Evolutionary conservation across 2,113 vertebrate genomes (phyloP).

Genomic region (Laterallus jamaicensis): DNA sequence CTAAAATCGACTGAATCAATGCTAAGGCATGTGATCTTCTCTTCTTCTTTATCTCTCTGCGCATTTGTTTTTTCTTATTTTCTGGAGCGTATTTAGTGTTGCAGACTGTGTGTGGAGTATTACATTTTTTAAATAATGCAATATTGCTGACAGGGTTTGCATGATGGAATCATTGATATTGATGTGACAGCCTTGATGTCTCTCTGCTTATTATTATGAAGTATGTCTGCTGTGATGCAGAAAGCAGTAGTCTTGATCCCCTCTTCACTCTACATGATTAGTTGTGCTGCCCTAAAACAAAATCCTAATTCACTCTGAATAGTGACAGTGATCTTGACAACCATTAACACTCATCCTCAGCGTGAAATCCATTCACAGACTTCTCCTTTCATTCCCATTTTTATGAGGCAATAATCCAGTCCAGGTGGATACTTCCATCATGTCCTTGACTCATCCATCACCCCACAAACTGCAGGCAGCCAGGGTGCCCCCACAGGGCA

Average conservation of each 20-base stretch:
- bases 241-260: background rate
- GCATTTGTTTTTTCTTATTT: conserved; percentile 14
- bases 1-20: background rate
- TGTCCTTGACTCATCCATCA: background rate
- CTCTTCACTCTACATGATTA: background rate
- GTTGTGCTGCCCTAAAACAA: conserved; percentile 1
- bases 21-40: background rate
- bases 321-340: background rate
- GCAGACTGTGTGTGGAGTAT: background rate
- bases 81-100: background rate
- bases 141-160: conserved; percentile 5
- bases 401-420: background rate
- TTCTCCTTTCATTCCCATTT: background rate
- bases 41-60: background rate
- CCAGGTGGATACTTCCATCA: background rate
- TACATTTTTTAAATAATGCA: conserved; percentile 34
- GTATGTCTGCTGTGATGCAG: background rate
- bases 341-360: background rate
- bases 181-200: conserved; percentile 33
- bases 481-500: background rate
- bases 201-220: conserved; percentile 50
- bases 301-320: conserved; percentile 16
- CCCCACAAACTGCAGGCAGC: rapidly evolving
- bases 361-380: background rate
- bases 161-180: conserved; percentile 9